These are phyloP conservation scores for Eurystomus glaucurus DNA, from an alignment of 2,797 vertebrate species.

Conservation along the genomic window DNA sequence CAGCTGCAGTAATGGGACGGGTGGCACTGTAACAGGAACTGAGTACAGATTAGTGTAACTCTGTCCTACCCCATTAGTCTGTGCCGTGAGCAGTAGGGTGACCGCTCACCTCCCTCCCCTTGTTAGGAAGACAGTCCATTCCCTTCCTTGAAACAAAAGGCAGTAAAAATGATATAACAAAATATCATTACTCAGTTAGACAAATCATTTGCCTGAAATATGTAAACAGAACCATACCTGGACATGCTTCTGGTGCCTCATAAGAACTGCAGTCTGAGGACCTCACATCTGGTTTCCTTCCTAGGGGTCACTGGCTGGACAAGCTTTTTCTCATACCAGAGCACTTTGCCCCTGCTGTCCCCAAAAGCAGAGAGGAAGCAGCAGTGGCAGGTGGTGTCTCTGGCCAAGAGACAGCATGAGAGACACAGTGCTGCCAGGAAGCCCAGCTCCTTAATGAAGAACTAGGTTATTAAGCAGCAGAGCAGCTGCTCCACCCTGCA, in stretches of 20 bases:
- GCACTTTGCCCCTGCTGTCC: rapidly evolving
- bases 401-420: rapidly evolving
- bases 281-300: background rate
- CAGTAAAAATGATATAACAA: background rate
- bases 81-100: rapidly evolving
- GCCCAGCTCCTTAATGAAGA: background rate
- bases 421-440: background rate
- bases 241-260: background rate
- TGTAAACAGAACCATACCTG: background rate
- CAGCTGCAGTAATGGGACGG: constrained; percentile 93
- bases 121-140: background rate
- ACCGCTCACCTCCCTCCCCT: background rate
- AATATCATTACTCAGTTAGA: background rate
- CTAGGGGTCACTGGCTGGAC: background rate
- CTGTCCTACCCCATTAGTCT: constrained; percentile 49
- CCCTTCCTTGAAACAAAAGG: background rate
- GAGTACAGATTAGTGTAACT: constrained; percentile 76
- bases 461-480: background rate
- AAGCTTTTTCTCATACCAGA: background rate
- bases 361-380: background rate
- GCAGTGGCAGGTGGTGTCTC: background rate
- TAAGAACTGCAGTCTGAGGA: background rate
- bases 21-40: constrained; percentile 88
- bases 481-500: background rate
- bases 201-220: background rate